Evolutionary conservation across 1,140 invertebrate species (phyloP).

Genomic region (Bradynema listronoti): DNA sequence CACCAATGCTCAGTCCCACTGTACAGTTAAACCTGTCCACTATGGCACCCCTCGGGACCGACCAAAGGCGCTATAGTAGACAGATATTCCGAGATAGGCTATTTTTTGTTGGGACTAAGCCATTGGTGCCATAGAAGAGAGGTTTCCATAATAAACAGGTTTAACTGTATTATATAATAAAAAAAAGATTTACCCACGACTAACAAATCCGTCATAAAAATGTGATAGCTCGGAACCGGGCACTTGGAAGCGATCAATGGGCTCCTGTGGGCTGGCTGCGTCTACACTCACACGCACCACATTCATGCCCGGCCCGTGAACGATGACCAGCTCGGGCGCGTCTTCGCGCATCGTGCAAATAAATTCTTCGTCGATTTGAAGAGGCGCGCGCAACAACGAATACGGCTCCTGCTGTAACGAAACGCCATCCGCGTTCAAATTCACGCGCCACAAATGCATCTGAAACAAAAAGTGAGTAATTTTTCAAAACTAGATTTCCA

Average conservation of each 20-base stretch:
- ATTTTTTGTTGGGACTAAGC: too few relatives aligned
- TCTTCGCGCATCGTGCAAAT: slow-evolving; percentile 54
- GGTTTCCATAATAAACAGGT: not conserved
- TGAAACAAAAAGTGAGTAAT: too few relatives aligned
- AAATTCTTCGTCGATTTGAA: slow-evolving; percentile 48
- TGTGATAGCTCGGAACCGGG: slow-evolving; percentile 51
- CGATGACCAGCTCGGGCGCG: slow-evolving; percentile 48
- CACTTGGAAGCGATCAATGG: slow-evolving; percentile 45
- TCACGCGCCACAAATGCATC: slow-evolving; percentile 47
- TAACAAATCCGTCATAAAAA: slow-evolving; percentile 57
- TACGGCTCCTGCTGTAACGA: slow-evolving; percentile 31
- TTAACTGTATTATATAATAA: slow-evolving; percentile 16
- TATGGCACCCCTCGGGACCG: too few relatives aligned
- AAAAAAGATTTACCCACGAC: slow-evolving; percentile 39
- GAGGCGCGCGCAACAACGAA: slow-evolving; percentile 41
- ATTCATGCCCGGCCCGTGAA: slow-evolving; percentile 47
- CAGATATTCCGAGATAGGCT: too few relatives aligned
- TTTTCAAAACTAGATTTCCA: too few relatives aligned
- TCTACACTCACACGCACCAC: slow-evolving; percentile 45
- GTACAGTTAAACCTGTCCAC: too few relatives aligned
- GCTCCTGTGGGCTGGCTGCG: slow-evolving; percentile 35
- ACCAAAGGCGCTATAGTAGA: too few relatives aligned
- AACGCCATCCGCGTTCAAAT: slow-evolving; percentile 46
- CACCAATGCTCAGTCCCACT: too few relatives aligned
- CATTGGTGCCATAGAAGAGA: too few relatives aligned